A percentile compares a stretch with the other conserved stretches of the same genome.
These are phyloP conservation scores for Mesaphorura yosii DNA, from an alignment of 1,140 invertebrate species.

Conservation along the genomic window DNA sequence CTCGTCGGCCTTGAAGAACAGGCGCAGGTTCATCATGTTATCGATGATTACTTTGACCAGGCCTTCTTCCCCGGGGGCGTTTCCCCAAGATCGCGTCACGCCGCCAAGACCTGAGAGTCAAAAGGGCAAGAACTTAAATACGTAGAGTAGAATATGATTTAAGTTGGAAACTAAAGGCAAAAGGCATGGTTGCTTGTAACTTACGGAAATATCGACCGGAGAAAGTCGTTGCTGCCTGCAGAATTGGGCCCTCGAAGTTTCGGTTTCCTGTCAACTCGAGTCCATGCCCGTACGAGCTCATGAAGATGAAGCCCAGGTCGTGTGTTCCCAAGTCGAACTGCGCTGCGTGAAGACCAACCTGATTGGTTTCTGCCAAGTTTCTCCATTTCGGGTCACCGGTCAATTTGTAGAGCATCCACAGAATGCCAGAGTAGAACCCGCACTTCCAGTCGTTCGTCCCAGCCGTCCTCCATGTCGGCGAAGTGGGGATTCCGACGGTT, in stretches of 20 bases:
- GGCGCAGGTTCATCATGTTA: slow-evolving; percentile 30
- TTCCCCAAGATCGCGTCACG: slow-evolving; percentile 21
- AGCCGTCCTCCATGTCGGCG: slow-evolving; percentile 16
- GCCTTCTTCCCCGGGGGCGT: neutral
- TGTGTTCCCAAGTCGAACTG: slow-evolving; percentile 22
- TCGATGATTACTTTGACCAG: slow-evolving; percentile 27
- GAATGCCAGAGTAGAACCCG: slow-evolving; percentile 22
- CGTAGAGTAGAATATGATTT: no score
- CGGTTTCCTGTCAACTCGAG: slow-evolving; percentile 3
- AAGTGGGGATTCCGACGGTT: slow-evolving; percentile 32
- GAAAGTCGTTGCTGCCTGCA: no score
- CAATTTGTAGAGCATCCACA: slow-evolving; percentile 25
- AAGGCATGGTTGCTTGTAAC: no score
- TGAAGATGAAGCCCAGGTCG: slow-evolving; percentile 27
- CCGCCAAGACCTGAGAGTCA: slow-evolving; percentile 13
- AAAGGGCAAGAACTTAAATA: no score
- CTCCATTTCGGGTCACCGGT: slow-evolving; percentile 19
- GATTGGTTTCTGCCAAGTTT: slow-evolving; percentile 7
- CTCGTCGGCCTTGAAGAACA: slow-evolving; percentile 17
- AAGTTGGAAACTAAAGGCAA: no score
- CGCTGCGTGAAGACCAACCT: slow-evolving; percentile 9
- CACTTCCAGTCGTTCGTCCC: slow-evolving; percentile 16
- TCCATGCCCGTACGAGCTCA: slow-evolving; percentile 22
- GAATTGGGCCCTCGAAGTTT: neutral
- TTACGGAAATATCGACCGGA: no score